phyloP scores from a whole-genome alignment of 2,113 vertebrate species.

The Dipodomys stephensi region DNA sequence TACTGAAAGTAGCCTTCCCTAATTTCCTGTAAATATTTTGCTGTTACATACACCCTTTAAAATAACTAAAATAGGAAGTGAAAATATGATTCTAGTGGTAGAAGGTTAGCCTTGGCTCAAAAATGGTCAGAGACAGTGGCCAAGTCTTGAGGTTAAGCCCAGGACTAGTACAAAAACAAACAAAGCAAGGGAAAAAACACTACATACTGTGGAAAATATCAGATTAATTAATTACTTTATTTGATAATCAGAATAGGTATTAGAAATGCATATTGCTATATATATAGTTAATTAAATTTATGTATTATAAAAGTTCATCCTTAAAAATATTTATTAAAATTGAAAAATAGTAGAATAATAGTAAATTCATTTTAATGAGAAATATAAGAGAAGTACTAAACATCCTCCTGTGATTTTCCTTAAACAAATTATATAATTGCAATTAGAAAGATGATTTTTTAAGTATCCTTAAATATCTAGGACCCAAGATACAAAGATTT shows the following conservation, averaged over 20 bases:
- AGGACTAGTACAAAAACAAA: too few relatives aligned
- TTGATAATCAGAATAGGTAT: constrained; percentile 1
- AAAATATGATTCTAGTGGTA: too few relatives aligned
- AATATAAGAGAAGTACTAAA: neutral
- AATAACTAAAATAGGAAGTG: too few relatives aligned
- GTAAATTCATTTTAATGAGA: neutral
- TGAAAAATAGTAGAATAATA: neutral
- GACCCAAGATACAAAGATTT: neutral
- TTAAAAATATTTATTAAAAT: neutral
- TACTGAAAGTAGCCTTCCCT: too few relatives aligned
- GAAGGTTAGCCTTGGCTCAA: too few relatives aligned
- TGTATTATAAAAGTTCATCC: neutral
- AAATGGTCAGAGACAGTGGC: too few relatives aligned
- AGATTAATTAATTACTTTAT: neutral
- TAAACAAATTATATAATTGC: neutral
- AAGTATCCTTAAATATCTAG: neutral
- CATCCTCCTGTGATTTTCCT: neutral
- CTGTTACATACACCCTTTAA: too few relatives aligned
- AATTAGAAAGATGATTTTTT: neutral
- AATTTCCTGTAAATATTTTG: too few relatives aligned
- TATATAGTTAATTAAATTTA: neutral
- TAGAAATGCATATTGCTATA: neutral
- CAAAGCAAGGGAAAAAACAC: too few relatives aligned
- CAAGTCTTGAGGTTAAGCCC: too few relatives aligned
- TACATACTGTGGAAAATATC: neutral